phyloP scores from a whole-genome alignment of 2,113 vertebrate genomes.

The Spheniscus mendiculus region DNA sequence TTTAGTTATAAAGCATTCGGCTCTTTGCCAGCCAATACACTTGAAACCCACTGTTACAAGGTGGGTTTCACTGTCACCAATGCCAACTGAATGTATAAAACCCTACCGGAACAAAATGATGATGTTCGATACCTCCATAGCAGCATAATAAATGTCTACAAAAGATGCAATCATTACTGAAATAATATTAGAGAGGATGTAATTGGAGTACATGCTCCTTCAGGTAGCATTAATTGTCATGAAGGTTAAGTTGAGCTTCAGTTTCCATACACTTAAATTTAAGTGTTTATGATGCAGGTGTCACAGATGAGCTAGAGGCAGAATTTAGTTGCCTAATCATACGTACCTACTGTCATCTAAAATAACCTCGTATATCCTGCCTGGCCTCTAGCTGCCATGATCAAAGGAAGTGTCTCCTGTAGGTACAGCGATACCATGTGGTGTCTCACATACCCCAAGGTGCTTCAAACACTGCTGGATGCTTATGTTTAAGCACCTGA shows the following conservation, averaged over 20 bases:
- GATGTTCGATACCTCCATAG: background rate
- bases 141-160: background rate
- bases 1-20: fast-evolving
- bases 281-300: background rate
- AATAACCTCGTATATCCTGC: background rate
- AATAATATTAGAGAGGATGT: background rate
- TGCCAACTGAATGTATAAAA: background rate
- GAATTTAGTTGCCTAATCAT: background rate
- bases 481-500: background rate
- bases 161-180: background rate
- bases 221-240: background rate
- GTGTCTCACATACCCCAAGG: background rate
- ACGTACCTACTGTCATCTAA: background rate
- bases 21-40: background rate
- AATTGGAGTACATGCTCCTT: background rate
- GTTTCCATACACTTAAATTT: background rate
- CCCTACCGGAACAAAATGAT: background rate
- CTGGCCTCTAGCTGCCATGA: background rate
- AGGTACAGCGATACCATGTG: fast-evolving
- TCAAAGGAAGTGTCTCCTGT: background rate
- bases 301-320: background rate
- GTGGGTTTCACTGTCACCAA: background rate
- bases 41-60: background rate
- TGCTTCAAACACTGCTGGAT: background rate
- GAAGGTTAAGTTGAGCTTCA: background rate